Evolutionary conservation across 2,888 invertebrate genomes (phyloP).

Genomic region (Acrobasis repandana): DNA sequence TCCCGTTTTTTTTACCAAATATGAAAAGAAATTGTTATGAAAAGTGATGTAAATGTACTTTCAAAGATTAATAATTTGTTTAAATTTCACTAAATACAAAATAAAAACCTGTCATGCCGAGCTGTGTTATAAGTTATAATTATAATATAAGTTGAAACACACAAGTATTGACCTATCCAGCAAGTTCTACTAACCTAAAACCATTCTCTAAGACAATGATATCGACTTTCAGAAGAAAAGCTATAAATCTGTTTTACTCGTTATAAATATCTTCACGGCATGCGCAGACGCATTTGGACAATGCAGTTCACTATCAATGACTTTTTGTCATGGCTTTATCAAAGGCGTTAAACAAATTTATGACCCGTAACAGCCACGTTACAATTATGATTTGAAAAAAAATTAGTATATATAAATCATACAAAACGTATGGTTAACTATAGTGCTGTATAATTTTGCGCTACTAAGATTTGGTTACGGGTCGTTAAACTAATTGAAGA

Average conservation of each 20-base stretch:
- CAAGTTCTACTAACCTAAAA: conserved; percentile 17
- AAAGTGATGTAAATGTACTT: no score
- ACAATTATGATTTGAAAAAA: conserved; percentile 42
- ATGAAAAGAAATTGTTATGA: no score
- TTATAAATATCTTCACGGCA: conserved; percentile 43
- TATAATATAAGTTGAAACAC: neutral
- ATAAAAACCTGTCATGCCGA: no score
- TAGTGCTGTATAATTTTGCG: conserved; percentile 51
- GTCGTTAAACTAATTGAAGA: conserved; percentile 51
- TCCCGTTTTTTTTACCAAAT: no score
- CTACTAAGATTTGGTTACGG: conserved; percentile 57
- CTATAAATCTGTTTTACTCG: conserved; percentile 49
- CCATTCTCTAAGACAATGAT: conserved; percentile 22
- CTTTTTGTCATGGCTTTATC: conserved; percentile 42
- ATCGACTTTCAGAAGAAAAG: conserved; percentile 35
- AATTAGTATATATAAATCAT: conserved; percentile 48
- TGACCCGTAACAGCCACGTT: conserved; percentile 64
- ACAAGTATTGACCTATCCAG: conserved; percentile 7
- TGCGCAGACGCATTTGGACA: conserved; percentile 54
- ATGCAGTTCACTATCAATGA: conserved; percentile 52
- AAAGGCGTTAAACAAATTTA: conserved; percentile 69
- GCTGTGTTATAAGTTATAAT: no score
- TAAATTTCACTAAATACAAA: no score
- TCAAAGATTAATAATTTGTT: no score
- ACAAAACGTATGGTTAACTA: conserved; percentile 42